Evolutionary conservation across 2,113 vertebrate species (phyloP).

Genomic region (Otus sunia): DNA sequence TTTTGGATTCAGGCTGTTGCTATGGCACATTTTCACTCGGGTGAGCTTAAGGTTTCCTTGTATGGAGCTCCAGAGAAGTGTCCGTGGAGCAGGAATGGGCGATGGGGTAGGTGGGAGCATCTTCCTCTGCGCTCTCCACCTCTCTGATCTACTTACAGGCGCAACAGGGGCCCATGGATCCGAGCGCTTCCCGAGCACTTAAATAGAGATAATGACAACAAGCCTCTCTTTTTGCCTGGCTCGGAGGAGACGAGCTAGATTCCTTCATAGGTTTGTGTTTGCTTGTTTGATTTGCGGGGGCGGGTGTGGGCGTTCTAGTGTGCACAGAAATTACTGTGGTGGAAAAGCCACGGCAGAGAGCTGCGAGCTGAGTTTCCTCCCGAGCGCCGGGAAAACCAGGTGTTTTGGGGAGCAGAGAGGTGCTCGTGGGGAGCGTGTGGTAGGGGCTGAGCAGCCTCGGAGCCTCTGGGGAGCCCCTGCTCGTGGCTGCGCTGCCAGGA

Average conservation of each 20-base stretch:
- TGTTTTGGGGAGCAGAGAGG: neutral
- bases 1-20: constrained; percentile 12
- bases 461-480: too few relatives aligned
- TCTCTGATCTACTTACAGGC: neutral
- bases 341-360: neutral
- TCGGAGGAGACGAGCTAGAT: neutral
- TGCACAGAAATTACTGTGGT: neutral
- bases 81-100: neutral
- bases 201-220: neutral
- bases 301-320: neutral
- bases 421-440: fast-evolving
- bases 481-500: fast-evolving
- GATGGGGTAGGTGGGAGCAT: neutral
- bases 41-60: neutral
- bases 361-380: neutral
- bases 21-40: neutral
- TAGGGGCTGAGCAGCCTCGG: neutral
- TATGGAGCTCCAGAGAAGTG: neutral
- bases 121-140: neutral
- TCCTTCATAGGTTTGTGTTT: neutral
- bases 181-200: neutral
- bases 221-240: neutral
- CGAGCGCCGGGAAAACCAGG: fast-evolving
- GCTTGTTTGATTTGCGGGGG: neutral
- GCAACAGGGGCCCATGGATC: neutral